These are phyloP conservation scores for Thymallus thymallus DNA, from an alignment of 2,113 vertebrate species.

Conservation along the genomic window DNA sequence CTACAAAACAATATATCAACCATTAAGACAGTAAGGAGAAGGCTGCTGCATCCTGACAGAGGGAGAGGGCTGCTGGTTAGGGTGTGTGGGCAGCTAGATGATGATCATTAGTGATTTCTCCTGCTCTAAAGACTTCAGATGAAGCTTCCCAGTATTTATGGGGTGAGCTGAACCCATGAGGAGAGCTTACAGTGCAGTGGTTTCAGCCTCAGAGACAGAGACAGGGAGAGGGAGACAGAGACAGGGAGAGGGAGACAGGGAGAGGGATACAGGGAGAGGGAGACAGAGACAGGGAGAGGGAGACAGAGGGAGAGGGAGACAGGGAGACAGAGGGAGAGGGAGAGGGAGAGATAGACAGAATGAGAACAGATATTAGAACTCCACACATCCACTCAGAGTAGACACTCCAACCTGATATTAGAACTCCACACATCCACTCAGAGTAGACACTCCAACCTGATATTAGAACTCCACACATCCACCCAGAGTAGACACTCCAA, in stretches of 20 bases:
- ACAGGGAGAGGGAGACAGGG: too few species aligned
- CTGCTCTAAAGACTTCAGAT: constrained; percentile 8
- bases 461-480: too few species aligned
- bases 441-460: neutral
- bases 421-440: neutral
- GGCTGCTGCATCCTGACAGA: neutral
- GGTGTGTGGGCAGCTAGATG: neutral
- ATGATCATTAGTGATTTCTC: constrained; percentile 4
- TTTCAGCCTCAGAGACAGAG: neutral
- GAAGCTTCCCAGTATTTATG: neutral
- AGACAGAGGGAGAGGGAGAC: too few species aligned
- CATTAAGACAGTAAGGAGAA: neutral
- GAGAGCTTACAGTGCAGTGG: constrained; percentile 1
- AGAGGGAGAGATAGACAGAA: neutral
- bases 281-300: constrained; percentile 2
- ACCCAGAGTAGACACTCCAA: neutral
- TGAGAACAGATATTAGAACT: neutral
- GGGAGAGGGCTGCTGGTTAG: neutral
- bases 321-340: neutral
- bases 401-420: neutral
- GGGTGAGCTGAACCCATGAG: neutral
- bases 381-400: neutral
- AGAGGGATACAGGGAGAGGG: too few species aligned
- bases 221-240: constrained; percentile 3
- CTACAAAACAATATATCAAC: neutral